Base-by-base conservation (phyloP, 53 echinoderm and acorn worm genomes). In the Mesocentrotus franciscanus region DNA sequence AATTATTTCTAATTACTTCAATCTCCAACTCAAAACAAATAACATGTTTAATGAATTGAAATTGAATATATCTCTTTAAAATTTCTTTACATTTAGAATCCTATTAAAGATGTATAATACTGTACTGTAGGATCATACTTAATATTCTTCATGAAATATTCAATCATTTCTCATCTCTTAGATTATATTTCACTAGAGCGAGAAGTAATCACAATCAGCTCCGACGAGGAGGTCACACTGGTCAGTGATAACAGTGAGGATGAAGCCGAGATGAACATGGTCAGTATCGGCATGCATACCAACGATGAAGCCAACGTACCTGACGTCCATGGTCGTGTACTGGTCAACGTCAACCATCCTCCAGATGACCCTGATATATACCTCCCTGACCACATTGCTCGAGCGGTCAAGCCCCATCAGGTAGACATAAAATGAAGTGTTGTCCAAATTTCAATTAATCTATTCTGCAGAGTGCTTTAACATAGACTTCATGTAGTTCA, bases 331-430 rank as follows among this genome's bases (percentile, higher is more conserved):
- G 99, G 98, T 61, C 90, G 99, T 85, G 95, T 99, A 10, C 87
- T 99, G 90, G 98, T 99, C 95, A 99, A 99, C 60, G 96, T 99
- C 56, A 94, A 76, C 61, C 95, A 97, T 68, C 99, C 99, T 34
- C 97, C 95, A 22, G 96, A 97, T 92, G 99, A 99, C 81, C 96
- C 94, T 34, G 99, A 99, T 60, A 96, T 99, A 39, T 99, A 94
- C 91, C 96, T 98, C 58, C 96, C 98, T 10, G 94, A 85, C 24
- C 96, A 97, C 79, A 95, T 99, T 2, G 93, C 96, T 17, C 35
- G 39, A 76, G 93, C 71, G 15, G 96, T 99, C 81, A 99, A 99
- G 93, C 95, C 96, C 27, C 99, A 99, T 76, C 99, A 99, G 97
- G 98, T 99, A 87, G 34, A 92, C 13, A 90, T 27, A 13, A 76